A percentile compares a stretch with the other conserved stretches of the same genome.
These are phyloP conservation scores for Agrotis segetum DNA, from an alignment of 2,888 invertebrate genomes.

Conservation along the genomic window DNA sequence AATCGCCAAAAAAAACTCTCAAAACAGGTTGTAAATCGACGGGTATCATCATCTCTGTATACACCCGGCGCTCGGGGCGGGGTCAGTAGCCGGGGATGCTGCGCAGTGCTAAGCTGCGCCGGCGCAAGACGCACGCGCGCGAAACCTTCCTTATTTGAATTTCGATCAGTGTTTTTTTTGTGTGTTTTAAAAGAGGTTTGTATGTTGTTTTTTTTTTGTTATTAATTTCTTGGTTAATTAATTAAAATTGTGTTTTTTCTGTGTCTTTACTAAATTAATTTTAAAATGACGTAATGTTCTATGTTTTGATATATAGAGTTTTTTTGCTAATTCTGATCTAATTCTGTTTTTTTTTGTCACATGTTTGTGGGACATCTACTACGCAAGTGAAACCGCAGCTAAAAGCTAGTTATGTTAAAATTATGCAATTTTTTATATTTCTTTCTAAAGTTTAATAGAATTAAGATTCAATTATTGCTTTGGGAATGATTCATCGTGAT, in stretches of 20 bases:
- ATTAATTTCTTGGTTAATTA: not conserved
- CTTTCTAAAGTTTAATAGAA: slow-evolving; percentile 27
- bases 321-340: too few species aligned
- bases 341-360: too few species aligned
- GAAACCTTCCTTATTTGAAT: slow-evolving; percentile 17
- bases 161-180: slow-evolving; percentile 37
- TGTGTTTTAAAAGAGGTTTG: slow-evolving; percentile 56
- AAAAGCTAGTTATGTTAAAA: slow-evolving; percentile 2
- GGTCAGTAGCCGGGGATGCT: slow-evolving; percentile 67
- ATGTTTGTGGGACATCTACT: too few species aligned
- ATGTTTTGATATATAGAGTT: too few species aligned
- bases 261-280: too few species aligned
- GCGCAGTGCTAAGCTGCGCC: slow-evolving; percentile 64
- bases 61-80: slow-evolving; percentile 38
- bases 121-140: slow-evolving; percentile 64
- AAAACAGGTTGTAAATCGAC: slow-evolving; percentile 15
- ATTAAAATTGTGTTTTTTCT: not conserved
- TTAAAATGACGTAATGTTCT: too few species aligned
- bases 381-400: too few species aligned
- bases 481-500: slow-evolving; percentile 36
- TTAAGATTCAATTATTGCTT: slow-evolving; percentile 13
- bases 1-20: not conserved
- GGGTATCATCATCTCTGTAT: slow-evolving; percentile 52
- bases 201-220: slow-evolving; percentile 31
- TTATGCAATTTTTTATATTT: slow-evolving; percentile 11